A percentile compares a stretch with the other conserved stretches of the same genome.
Conservation (phyloP, 1,140 invertebrate species). For the Propsilocerus akamusi region DNA sequence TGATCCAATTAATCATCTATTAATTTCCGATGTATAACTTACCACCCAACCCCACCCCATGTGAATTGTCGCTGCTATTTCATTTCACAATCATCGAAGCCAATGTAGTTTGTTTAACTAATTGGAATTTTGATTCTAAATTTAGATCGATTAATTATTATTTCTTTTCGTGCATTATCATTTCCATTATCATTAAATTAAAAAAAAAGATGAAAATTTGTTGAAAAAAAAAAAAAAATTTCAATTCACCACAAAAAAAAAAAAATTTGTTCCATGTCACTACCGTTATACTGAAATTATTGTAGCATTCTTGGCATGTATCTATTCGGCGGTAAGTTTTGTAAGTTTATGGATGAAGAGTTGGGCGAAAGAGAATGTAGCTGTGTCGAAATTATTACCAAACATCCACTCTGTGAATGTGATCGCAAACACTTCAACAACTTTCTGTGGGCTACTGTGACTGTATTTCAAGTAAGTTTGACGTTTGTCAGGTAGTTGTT, state of each 20-base stretch:
- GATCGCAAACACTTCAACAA: conserved; percentile 96
- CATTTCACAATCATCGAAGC: too few relatives aligned
- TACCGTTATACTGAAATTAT: neutral
- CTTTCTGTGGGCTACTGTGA: conserved; percentile 89
- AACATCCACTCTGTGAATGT: conserved; percentile 75
- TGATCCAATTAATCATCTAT: too few relatives aligned
- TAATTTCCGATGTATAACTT: too few relatives aligned
- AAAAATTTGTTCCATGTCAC: neutral
- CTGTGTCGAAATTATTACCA: conserved; percentile 73
- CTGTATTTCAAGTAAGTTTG: conserved; percentile 85
- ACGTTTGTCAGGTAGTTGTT: too few relatives aligned
- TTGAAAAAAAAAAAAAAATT: too few relatives aligned
- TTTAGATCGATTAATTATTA: neutral
- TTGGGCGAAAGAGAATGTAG: conserved; percentile 71
- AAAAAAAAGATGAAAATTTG: too few relatives aligned
- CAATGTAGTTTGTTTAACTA: too few relatives aligned
- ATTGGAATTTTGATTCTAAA: too few relatives aligned
- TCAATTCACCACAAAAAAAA: neutral
- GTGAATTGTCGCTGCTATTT: too few relatives aligned
- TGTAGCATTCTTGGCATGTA: conserved; percentile 94
- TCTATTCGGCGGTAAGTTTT: conserved; percentile 98
- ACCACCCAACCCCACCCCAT: too few relatives aligned
- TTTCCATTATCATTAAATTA: neutral
- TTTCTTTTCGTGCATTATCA: neutral
- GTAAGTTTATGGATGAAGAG: conserved; percentile 80